Evolutionary conservation across 1,140 invertebrate species (phyloP).

Genomic region (Drosophila kikkawai): DNA sequence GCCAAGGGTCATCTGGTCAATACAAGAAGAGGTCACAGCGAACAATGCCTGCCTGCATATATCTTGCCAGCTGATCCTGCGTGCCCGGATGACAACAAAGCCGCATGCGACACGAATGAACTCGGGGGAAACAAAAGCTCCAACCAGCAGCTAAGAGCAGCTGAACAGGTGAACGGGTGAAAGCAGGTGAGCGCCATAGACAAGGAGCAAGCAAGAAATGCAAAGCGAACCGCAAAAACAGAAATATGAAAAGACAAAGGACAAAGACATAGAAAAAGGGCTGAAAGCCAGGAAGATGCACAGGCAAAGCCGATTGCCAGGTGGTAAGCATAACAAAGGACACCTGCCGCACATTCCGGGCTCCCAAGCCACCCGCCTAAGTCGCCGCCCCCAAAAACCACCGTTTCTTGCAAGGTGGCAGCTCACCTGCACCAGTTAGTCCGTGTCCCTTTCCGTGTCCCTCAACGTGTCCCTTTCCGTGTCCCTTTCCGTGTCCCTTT

Average conservation of each 20-base stretch:
- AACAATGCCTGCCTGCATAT: constrained; percentile 30
- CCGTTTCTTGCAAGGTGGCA: constrained; percentile 22
- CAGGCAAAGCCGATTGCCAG: constrained; percentile 78
- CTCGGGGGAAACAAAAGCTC: constrained; percentile 48
- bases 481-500: constrained; percentile 1
- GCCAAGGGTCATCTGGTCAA: constrained; percentile 21
- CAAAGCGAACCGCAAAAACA: constrained; percentile 57
- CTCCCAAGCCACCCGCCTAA: constrained; percentile 25
- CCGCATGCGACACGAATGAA: constrained; percentile 38
- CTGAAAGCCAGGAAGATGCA: constrained; percentile 35
- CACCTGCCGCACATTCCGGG: constrained; percentile 69
- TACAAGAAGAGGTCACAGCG: constrained; percentile 38
- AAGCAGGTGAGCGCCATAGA: constrained; percentile 52
- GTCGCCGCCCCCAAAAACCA: constrained; percentile 11
- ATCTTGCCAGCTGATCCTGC: constrained; percentile 45
- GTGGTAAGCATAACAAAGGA: constrained; percentile 82
- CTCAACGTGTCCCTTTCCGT: constrained; percentile 6
- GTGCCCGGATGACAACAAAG: constrained; percentile 71
- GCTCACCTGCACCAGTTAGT: constrained; percentile 29
- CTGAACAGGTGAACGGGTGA: constrained; percentile 8
- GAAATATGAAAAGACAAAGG: constrained; percentile 63
- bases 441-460: constrained; percentile 2
- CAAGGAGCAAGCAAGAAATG: constrained; percentile 45
- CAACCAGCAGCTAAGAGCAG: constrained; percentile 29
- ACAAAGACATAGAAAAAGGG: constrained; percentile 26